Evolutionary conservation across 2,888 invertebrate genomes (phyloP).

Genomic region (Hypomecis atomaria): DNA sequence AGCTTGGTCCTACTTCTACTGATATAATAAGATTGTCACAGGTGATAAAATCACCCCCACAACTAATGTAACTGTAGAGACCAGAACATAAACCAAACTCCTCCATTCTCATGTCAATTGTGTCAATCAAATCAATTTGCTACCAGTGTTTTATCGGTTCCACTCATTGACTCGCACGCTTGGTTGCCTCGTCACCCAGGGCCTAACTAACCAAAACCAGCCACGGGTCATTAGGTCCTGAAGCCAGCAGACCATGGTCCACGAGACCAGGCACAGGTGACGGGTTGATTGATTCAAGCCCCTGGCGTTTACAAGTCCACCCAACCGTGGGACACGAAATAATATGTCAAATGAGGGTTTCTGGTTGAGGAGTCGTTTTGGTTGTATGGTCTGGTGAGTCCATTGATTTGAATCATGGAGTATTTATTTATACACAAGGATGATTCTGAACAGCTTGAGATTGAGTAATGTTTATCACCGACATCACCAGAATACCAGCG

Average conservation of each 20-base stretch:
- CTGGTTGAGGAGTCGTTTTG: conserved; percentile 9
- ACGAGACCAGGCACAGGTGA: conserved; percentile 39
- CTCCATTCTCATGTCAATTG: too few species aligned
- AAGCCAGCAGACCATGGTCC: conserved; percentile 27
- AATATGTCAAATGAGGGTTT: conserved; percentile 24
- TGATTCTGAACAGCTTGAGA: too few species aligned
- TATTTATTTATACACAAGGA: too few species aligned
- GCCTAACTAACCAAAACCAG: conserved; percentile 42
- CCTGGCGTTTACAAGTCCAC: conserved; percentile 44
- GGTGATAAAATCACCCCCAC: too few species aligned
- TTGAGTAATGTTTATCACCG: too few species aligned
- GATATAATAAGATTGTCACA: too few species aligned
- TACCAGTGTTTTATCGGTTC: background rate
- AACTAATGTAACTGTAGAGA: too few species aligned
- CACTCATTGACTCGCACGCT: conserved; percentile 16
- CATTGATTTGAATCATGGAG: conserved; percentile 11
- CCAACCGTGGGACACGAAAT: conserved; percentile 42
- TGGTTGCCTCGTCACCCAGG: conserved; percentile 23
- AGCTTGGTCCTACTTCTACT: too few species aligned
- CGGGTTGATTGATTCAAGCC: conserved; percentile 48
- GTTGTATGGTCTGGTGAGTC: conserved; percentile 10
- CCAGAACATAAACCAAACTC: too few species aligned
- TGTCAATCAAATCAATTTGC: too few species aligned
- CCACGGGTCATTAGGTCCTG: conserved; percentile 38
- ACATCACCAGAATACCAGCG: too few species aligned